Evolutionary conservation across 2,797 vertebrate species (phyloP), one percentile per base, ranked within the genome.

Genomic region (Taenioides sp.): DNA sequence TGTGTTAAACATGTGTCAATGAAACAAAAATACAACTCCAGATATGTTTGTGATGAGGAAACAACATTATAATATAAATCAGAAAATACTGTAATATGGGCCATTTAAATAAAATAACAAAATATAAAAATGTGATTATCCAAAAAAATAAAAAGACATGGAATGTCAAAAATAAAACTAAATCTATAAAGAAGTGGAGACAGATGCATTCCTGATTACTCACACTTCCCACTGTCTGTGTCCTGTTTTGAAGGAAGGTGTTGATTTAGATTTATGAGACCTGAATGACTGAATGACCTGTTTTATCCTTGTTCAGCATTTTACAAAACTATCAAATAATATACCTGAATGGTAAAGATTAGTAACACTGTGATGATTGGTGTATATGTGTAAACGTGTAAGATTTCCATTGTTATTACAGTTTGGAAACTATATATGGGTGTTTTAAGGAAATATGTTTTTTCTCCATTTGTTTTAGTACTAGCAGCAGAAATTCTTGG

Each of bases 81-180:
- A 4, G 28, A 31, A 31, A 4, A 31, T 31, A 31, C 3, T 5
- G 3, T 4, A 34, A 34, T 34, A 34, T 34, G 31, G 6, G 7
- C 31, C 6, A 4, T 34, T 31, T 31, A 2, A 31, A 31, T 34
- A 34, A 34, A 34, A 34, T 7, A 1, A 22, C 5, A 1, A 7
- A n/a, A 14, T 65, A 0, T 7, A 67, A 40, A 65, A 23, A 55
- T 10, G 22, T n/a, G 17, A 74, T 81, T 83, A 86, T 84, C 65
- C 61, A 60, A 27, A 50, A 23, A 3, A 18, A 40, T 34, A n/a
- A 64, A 4, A 3, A 58, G 4, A 20, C 10, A 43, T n/a, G 4
- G 20, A 4, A 23, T 62, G 60, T n/a, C 18, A 34, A n/a, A 9
- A 37, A 4, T 27, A 59, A 5, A n/a, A 5, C 12, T 20, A 20